Evolutionary conservation across 2,888 invertebrate genomes (phyloP), one percentile per base, ranked within the genome.

Genomic region (Eristalis arbustorum): DNA sequence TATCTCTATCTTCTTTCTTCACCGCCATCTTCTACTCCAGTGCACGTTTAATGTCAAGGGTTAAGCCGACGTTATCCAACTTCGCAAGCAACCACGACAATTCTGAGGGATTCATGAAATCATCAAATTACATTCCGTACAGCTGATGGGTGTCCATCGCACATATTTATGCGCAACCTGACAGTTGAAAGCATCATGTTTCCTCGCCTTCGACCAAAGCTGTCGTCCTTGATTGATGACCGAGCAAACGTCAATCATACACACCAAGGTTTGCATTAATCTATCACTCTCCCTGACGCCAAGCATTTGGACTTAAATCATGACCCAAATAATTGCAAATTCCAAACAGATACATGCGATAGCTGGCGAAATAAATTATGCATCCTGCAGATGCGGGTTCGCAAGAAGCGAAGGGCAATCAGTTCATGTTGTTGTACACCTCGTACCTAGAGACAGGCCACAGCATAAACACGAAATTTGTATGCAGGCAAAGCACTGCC

Each of bases 391-490:
- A 49, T 18, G 18, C 49, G n/a, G 14, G 18, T 56, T 18, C 14
- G 23, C 56, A 49, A 13, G 67, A 28, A 63, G 5, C 10, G 62
- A 62, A 62, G 4, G 18, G 62, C 62, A 62, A 28, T 62, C 18
- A 3, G 5, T 31, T 49, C 63, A 10, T 49, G 42, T 31, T 42
- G 28, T 49, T 37, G 22, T 31, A 42, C 28, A 31, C 31, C 72
- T 62, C 72, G 63, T 56, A 8, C 72, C n/a, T n/a, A n/a, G 18
- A 42, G 18, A 1, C 23, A 2, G 14, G 25, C 10, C 31, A 34
- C 18, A 69, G 25, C 37, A 37, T 28, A 14, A 61, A 69, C 11
- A 42, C 62, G n/a, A 10, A 62, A 63, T 73, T 63, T 63, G 73
- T 49, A 73, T 73, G 63, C 73, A 31, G 11, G 18, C 22, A 28